phyloP scores from a whole-genome alignment of 2,888 invertebrate species.

The Hyalella azteca region DNA sequence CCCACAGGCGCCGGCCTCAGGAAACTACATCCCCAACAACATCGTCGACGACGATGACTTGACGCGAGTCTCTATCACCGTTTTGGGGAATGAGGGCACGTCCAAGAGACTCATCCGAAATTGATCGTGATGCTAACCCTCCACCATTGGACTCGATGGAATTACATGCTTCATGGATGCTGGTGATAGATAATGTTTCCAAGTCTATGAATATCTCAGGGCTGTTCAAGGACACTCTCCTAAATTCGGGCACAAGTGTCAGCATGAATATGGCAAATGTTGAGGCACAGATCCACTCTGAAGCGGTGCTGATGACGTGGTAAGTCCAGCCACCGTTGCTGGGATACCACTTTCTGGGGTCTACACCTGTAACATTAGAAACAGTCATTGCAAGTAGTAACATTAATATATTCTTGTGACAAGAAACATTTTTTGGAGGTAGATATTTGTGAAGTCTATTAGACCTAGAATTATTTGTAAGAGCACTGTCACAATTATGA shows the following conservation, averaged over 20 bases:
- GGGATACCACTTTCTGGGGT: conserved; percentile 66
- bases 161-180: conserved; percentile 2
- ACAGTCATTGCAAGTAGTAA: no score
- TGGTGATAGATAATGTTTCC: not conserved
- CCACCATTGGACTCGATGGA: conserved; percentile 1
- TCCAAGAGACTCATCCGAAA: not conserved
- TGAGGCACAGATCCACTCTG: conserved; percentile 73
- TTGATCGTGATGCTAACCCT: not conserved
- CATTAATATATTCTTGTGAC: no score
- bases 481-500: no score
- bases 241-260: conserved; percentile 72
- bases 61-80: not conserved
- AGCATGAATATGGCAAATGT: conserved; percentile 71
- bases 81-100: not conserved
- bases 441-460: no score
- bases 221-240: conserved; percentile 68
- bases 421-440: no score
- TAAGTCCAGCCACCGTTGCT: conserved; percentile 71
- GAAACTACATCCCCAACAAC: not conserved
- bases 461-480: no score
- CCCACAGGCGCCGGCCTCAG: not conserved
- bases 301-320: conserved; percentile 71
- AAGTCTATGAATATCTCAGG: conserved; percentile 63
- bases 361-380: conserved; percentile 47
- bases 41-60: not conserved